Evolutionary conservation across 2,797 vertebrate species (phyloP), one percentile per base, ranked within the genome.

Genomic region (Spinus pinus): DNA sequence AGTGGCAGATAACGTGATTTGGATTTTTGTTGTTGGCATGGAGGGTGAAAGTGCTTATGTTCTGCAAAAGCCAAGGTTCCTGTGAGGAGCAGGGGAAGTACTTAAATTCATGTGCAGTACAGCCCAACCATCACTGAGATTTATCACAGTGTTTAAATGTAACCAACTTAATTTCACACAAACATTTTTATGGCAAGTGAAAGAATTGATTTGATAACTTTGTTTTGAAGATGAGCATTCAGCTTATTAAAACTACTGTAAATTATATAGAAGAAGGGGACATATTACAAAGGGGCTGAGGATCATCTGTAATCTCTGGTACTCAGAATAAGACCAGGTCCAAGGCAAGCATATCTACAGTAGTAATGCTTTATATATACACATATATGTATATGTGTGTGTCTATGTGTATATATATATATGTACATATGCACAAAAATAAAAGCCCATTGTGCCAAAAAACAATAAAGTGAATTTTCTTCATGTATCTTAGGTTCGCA

Each of bases 121-220:
- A 77, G 46, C 81, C 49, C 37, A 86, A 16, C 54, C 9, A 6
- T 94, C 91, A 82, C 3, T 74, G 61, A 81, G 82, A 94, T 96
- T 96, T 97, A 94, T 92, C 94, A 80, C 91, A 94, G 67, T 80
- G 67, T 90, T 94, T 95, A 94, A 93, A 96, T 73, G 94, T 95
- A 96, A 96, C 90, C 90, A 94, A 94, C 81, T 92, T 97, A 95
- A 96, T 96, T 96, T 96, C 93, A 93, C 92, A 89, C 91, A 93
- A 96, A 96, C 77, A 83, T 90, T 94, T 97, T 94, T 90, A 94
- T 95, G 85, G 80, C 93, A 88, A 94, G 66, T 91, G 73, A 90
- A 91, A 94, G 66, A 95, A 94, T 66, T 96, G 70, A 88, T 90
- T 96, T 94, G 93, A 86, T 94, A 94, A 92, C 69, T 96, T 62